Base-by-base conservation (phyloP, 1,140 invertebrate species). In the Pteromalus puparum region DNA sequence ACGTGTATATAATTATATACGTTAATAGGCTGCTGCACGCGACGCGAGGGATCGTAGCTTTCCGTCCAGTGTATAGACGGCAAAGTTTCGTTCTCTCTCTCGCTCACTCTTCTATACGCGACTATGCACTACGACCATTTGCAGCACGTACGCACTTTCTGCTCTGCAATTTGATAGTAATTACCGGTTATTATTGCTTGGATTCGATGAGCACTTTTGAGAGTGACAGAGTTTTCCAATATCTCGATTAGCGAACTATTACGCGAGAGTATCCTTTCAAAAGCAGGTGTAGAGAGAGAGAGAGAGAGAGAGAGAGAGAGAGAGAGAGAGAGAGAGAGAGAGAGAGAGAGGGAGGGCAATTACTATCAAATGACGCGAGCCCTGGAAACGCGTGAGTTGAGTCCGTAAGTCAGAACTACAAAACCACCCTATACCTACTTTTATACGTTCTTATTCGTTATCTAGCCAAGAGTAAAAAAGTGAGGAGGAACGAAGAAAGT, bases 41-140 rank as follows among this genome's bases (percentile, higher is more conserved):
- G 38, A 82, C 30, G 72, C 34, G 72, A 26, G 21, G 61, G 61
- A 34, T 5, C 30, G 30, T 34, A 34, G 30, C 30, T 53, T 82
- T 82, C 72, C 73, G 53, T 82, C 72, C 81, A 48, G 67, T 77
- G 3, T 30, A 75, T 70, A 28, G 68, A 30, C 24, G 34, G 21
- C n/a, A 30, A 13, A 68, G 1, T 78, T 78, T 53, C 65, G 21
- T 61, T 48, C 42, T 10, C 38, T 73, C 24, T 30, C 68, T 24
- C 74, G n/a, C 74, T 4, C 30, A 9, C 26, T 7, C 38, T 7
- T 61, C 28, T 21, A 42, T 46, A 18, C 74, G 42, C 74, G 74
- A 1, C 30, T 30, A 65, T 61, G 73, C 26, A 42, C 53, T 73
- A 61, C 18, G 53, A 82, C n/a, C 15, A 72, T 24, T 61, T 38